Evolutionary conservation across 2,797 vertebrate species (phyloP), one percentile per base, ranked within the genome.

Genomic region (Coranthus polyacanthus): DNA sequence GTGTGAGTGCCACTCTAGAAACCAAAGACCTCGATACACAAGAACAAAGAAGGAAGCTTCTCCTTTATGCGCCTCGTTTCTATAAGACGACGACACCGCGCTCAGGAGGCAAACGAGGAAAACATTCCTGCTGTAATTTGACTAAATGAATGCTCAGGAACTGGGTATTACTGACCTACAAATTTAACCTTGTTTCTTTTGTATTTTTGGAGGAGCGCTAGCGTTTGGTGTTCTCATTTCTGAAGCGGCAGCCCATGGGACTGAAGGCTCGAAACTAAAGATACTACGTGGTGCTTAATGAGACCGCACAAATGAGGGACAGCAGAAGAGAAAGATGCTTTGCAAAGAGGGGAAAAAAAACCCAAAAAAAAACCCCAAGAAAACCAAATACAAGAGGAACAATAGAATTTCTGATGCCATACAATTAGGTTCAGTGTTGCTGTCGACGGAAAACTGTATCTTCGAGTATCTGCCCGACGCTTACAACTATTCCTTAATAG

Each of bases 131-230:
- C 36, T 70, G 34, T 63, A 64, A 64, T 62, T 39, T 46, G 37
- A 59, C 43, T n/a, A 61, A 72, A 80, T 51, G 21, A 70, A 53
- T 6, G 12, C 46, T 38, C 16, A 58, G 57, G 49, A 80, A 3
- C 7, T 61, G 51, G 64, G 26, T 53, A 53, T 21, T 5, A 22
- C 66, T 77, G 73, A 76, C 73, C 85, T 76, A 78, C 55, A 77
- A 79, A 83, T 55, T 65, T 68, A 86, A 86, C 78, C 75, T 81
- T 66, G 71, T 85, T 89, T 85, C 75, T 55, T 66, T 83, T 81
- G 68, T 70, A 81, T 74, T 78, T 84, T 72, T 55, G 54, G 70
- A 69, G 71, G 50, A 57, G 65, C 47, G 63, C 37, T 34, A 49
- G 54, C 54, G 66, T 78, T 80, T 58, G 58, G 45, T 84, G 73